A percentile compares a stretch with the other conserved stretches of the same genome.
These are phyloP conservation scores for Phalacrocorax pelagicus DNA, from an alignment of 2,113 vertebrate genomes.

Conservation along the genomic window DNA sequence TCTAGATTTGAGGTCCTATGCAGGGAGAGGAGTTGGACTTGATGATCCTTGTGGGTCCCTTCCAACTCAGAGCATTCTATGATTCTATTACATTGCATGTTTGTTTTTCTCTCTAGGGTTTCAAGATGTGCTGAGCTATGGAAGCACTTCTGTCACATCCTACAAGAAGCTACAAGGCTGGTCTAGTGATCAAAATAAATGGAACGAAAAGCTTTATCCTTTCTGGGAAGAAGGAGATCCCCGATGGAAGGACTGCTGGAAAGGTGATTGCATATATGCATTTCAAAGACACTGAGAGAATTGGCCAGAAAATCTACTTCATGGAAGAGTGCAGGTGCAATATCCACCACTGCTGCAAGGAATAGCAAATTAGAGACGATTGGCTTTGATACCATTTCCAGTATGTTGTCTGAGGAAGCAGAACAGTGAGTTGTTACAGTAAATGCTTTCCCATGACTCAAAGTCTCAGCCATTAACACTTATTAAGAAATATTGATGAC, in stretches of 20 bases:
- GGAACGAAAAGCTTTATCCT: conserved; percentile 90
- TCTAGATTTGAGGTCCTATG: too few species aligned
- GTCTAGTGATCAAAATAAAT: conserved; percentile 83
- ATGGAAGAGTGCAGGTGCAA: not conserved
- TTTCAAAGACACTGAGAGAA: not conserved
- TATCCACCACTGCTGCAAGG: not conserved
- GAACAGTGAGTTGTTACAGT: not conserved
- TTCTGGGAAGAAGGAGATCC: conserved; percentile 74
- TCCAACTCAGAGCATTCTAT: too few species aligned
- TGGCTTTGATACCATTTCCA: not conserved
- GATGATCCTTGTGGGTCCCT: too few species aligned
- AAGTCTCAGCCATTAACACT: not conserved
- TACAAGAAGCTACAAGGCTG: conserved; percentile 68
- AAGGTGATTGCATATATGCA: conserved; percentile 41
- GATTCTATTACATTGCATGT: not conserved
- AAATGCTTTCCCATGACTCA: not conserved
- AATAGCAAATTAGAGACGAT: not conserved
- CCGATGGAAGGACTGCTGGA: conserved; percentile 77
- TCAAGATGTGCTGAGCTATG: conserved; percentile 62
- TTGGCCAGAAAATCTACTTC: not conserved
- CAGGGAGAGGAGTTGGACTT: too few species aligned
- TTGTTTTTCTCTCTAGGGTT: conserved; percentile 67
- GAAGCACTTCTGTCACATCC: conserved; percentile 22
- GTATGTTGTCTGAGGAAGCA: not conserved
- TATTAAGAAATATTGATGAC: not conserved